A percentile compares a stretch with the other conserved stretches of the same genome.
phyloP scores from a whole-genome alignment of 2,888 invertebrate genomes.

The Aradus depressus region DNA sequence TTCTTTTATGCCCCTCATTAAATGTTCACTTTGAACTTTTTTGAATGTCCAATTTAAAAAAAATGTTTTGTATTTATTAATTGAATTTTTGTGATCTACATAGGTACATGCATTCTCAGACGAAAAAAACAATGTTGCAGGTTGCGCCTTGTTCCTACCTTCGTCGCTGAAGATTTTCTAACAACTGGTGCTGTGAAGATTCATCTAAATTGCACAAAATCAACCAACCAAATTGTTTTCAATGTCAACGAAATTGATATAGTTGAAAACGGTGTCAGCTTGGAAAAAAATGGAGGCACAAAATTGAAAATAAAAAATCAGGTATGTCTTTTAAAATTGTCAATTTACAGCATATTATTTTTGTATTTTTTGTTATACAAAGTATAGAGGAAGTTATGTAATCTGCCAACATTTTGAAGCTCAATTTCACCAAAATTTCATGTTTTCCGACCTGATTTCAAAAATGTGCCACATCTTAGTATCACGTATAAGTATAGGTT shows the following conservation, averaged over 20 bases:
- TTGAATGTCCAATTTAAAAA: too few relatives aligned
- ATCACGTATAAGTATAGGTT: too few relatives aligned
- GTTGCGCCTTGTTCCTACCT: constrained; percentile 14
- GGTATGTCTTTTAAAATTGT: not conserved
- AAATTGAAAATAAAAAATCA: not conserved
- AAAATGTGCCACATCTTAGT: too few relatives aligned
- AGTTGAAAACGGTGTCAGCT: constrained; percentile 34
- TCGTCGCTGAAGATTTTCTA: constrained; percentile 57
- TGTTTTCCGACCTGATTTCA: too few relatives aligned
- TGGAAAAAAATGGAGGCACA: not conserved
- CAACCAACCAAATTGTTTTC: constrained; percentile 50
- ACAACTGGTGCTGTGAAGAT: constrained; percentile 47
- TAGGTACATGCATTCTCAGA: not conserved
- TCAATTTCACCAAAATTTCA: too few relatives aligned
- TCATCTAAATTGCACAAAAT: constrained; percentile 38
- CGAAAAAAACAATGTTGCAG: not conserved
- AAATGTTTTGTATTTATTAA: too few relatives aligned
- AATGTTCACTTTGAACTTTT: too few relatives aligned
- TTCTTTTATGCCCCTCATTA: too few relatives aligned
- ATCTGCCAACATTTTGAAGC: too few relatives aligned
- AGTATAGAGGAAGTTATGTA: too few relatives aligned
- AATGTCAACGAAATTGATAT: constrained; percentile 52
- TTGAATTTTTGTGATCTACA: too few relatives aligned
- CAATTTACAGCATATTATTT: not conserved
- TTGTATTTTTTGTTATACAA: not conserved